Base-by-base conservation (phyloP, 2,888 invertebrate species). In the Eueremaeus valkanovi region DNA sequence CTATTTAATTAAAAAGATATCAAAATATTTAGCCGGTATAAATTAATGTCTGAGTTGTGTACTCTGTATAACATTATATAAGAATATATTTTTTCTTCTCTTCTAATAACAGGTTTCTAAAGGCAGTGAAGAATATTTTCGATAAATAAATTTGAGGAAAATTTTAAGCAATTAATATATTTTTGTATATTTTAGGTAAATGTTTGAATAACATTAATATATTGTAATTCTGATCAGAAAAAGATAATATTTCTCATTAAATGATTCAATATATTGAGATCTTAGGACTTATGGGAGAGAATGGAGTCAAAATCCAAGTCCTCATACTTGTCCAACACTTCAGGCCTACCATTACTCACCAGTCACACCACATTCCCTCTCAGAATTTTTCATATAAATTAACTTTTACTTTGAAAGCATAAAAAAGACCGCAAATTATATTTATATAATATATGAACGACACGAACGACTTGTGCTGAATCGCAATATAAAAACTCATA, bases 1-100 rank as follows among this genome's bases (percentile, higher is more conserved):
- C 45, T 21, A 51, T 21, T 61, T 61, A 61, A 61, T 61, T 61
- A 61, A 61, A 61, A 61, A 55, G 21, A 27, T 61, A 29, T 61
- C 31, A 6, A 29, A 61, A 31, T 61, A 31, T 61, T 29, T 61
- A 29, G 2, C 24, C 24, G 9, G 18, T 24, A 55, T 55, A 24
- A 55, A 55, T 29, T 61, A 31, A 61, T 61, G 61, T 29, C 21
- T 61, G 29, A 16, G 31, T 29, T 29, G 31, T 61, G 11, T 8
- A 16, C 1, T 24, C 6, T 9, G 9, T 24, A 24, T 9, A 24
- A 9, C 9, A 24, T 45, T 18, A 3, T 13, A 11, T 45, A 6
- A 45, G 40, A 40, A 40, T 40, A 40, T 40, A n/a, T n/a, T n/a
- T n/a, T n/a, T n/a, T n/a, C n/a, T n/a, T n/a, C n/a, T 36, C 18